Evolutionary conservation across 1,140 invertebrate species (phyloP).

Genomic region (Proctacanthus coquilletti): DNA sequence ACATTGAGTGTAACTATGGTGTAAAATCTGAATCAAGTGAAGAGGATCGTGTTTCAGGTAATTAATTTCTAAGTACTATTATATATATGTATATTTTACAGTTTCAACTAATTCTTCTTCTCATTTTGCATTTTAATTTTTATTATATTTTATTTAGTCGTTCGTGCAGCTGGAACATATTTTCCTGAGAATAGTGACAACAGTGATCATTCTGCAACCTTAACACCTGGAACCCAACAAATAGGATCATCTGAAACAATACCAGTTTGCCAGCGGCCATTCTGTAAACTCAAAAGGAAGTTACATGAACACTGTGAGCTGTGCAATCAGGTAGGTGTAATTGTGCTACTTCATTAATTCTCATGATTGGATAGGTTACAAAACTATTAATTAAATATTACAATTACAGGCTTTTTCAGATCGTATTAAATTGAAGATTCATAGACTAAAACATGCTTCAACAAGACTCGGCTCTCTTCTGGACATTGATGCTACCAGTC

Average conservation of each 20-base stretch:
- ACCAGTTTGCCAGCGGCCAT: conserved; percentile 65
- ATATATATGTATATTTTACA: background rate
- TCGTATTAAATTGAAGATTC: conserved; percentile 4
- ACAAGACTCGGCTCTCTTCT: no score
- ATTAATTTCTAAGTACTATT: no score
- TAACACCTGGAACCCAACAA: no score
- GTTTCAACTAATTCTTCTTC: conserved; percentile 2
- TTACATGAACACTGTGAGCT: conserved; percentile 75
- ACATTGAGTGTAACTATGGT: no score
- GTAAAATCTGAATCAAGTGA: no score
- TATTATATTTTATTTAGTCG: conserved; percentile 21
- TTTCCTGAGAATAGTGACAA: conserved; percentile 19
- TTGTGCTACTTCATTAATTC: conserved; percentile 3
- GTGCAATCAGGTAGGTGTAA: conserved; percentile 53
- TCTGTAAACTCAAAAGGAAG: conserved; percentile 72
- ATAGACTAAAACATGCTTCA: conserved; percentile 5
- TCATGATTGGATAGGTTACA: no score
- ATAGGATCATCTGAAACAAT: no score
- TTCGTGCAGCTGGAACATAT: conserved; percentile 28
- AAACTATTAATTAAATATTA: background rate
- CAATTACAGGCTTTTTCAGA: conserved; percentile 43
- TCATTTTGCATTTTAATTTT: conserved; percentile 1
- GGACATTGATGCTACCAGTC: no score
- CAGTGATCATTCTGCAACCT: conserved; percentile 26
- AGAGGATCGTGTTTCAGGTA: no score